These are phyloP conservation scores for Acanthococcus lagerstroemiae DNA, from an alignment of 2,888 invertebrate species.

Conservation along the genomic window DNA sequence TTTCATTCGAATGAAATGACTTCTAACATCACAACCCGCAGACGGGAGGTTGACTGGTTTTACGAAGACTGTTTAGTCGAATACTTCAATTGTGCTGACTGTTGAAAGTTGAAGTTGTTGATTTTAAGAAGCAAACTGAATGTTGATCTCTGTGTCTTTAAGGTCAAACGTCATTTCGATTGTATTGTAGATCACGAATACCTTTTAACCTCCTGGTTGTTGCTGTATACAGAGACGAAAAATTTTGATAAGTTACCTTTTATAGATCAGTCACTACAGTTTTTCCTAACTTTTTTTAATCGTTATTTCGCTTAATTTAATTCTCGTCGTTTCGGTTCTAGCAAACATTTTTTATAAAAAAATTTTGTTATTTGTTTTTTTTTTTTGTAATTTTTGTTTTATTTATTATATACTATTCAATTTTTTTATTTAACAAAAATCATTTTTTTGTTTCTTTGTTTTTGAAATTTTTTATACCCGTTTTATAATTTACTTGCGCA, in stretches of 20 bases:
- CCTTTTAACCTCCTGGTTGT: conserved; percentile 16
- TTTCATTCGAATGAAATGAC: conserved; percentile 2
- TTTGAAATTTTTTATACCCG: neutral
- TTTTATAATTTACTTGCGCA: conserved; percentile 2
- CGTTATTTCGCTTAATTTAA: conserved; percentile 24
- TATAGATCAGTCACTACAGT: conserved; percentile 28
- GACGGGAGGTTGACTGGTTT: conserved; percentile 3
- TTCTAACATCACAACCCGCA: conserved; percentile 10
- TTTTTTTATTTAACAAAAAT: neutral
- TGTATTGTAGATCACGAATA: conserved; percentile 1
- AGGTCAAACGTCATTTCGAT: no score
- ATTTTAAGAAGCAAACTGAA: no score
- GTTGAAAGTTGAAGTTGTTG: no score
- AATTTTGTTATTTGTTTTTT: conserved; percentile 13
- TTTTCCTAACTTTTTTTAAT: conserved; percentile 27
- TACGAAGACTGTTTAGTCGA: neutral
- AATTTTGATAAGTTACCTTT: conserved; percentile 23
- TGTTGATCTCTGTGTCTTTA: no score
- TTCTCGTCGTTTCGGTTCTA: conserved; percentile 10
- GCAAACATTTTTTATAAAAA: conserved; percentile 8
- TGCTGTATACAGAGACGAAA: conserved; percentile 17
- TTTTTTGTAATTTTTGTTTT: conserved; percentile 14
- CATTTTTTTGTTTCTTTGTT: neutral
- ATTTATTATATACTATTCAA: neutral
- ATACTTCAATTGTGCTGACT: neutral